Percentiles rank a stretch among this genome's conserved stretches.
Evolutionary conservation across 2,888 invertebrate genomes (phyloP).

Genomic region (Drosophila ezoana): DNA sequence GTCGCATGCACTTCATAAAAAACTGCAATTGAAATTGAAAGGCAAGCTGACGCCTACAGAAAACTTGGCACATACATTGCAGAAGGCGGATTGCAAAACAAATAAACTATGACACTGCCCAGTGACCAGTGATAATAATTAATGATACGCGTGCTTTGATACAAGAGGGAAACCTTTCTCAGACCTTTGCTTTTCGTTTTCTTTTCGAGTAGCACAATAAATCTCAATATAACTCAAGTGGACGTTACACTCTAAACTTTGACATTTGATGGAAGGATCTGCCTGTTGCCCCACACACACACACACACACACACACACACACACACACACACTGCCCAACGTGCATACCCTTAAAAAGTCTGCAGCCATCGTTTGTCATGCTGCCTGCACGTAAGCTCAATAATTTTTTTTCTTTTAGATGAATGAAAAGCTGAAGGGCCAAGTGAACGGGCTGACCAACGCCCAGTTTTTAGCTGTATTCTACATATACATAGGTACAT

Average conservation of each 20-base stretch:
- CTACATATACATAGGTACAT: constrained; percentile 4
- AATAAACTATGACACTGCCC: constrained; percentile 29
- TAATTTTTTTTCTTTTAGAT: constrained; percentile 42
- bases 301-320: constrained; percentile 14
- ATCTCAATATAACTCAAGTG: constrained; percentile 78
- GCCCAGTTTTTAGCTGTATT: constrained; percentile 24
- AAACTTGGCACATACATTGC: constrained; percentile 61
- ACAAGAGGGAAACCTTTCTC: constrained; percentile 14
- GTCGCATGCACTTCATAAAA: constrained; percentile 52
- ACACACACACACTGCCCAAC: neutral
- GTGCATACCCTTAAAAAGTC: constrained; percentile 9
- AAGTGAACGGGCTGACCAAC: constrained; percentile 39
- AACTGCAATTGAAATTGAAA: constrained; percentile 65
- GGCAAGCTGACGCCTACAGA: constrained; percentile 56
- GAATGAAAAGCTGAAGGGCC: constrained; percentile 37
- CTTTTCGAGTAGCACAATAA: constrained; percentile 58
- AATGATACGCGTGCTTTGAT: constrained; percentile 52
- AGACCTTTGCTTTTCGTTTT: constrained; percentile 11
- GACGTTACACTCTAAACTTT: constrained; percentile 71
- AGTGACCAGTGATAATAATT: constrained; percentile 64
- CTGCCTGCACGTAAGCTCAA: constrained; percentile 63
- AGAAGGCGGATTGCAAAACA: constrained; percentile 30
- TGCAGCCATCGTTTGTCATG: constrained; percentile 72
- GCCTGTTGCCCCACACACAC: constrained; percentile 35
- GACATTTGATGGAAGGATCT: constrained; percentile 74